Evolutionary conservation across 2,888 invertebrate genomes (phyloP), one percentile per base, ranked within the genome.

Genomic region (Congeria kusceri): DNA sequence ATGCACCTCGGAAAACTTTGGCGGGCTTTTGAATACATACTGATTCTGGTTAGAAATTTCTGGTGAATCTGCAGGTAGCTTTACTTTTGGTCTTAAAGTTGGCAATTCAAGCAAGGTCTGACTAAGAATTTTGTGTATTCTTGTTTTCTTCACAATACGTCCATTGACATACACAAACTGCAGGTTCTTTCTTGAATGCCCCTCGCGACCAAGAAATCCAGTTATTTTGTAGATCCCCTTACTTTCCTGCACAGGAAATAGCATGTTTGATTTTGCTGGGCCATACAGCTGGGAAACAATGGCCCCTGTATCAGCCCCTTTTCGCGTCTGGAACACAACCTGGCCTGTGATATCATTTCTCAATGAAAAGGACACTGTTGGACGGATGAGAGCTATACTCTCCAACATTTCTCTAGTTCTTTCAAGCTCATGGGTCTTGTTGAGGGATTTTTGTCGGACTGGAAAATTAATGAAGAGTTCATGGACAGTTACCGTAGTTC

Each of bases 401-500:
- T 96, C 95, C 58, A 97, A 89, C 64, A 94, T 94, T 65, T 90
- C 93, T 89, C 95, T 95, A 57, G 96, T 95, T 47, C 94, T 94
- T 88, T 95, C 95, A 20, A 96, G 82, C 88, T 96, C 96, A 77
- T 95, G 91, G 20, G 94, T 91, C 44, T 92, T 89, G 85, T 95
- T 94, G 58, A 95, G 93, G 56, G 94, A 88, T 87, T 95, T 95
- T 83, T 94, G 95, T 86, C 96, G 94, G 25, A 96, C 96, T 0
- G 95, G 95, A 15, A 95, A 91, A 87, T 95, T 95, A 88, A 95
- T 94, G 84, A 96, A 94, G 86, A 96, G 95, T 63, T 95, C 95
- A 87, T 95, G 94, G 57, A 96, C 94, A 64, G 96, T 95, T 13
- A 97, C 95, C 13, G 96, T 96, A 0, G 96, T 96, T 68, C 97